These are phyloP conservation scores for Willisornis vidua DNA, from an alignment of 2,113 vertebrate genomes.

Conservation along the genomic window DNA sequence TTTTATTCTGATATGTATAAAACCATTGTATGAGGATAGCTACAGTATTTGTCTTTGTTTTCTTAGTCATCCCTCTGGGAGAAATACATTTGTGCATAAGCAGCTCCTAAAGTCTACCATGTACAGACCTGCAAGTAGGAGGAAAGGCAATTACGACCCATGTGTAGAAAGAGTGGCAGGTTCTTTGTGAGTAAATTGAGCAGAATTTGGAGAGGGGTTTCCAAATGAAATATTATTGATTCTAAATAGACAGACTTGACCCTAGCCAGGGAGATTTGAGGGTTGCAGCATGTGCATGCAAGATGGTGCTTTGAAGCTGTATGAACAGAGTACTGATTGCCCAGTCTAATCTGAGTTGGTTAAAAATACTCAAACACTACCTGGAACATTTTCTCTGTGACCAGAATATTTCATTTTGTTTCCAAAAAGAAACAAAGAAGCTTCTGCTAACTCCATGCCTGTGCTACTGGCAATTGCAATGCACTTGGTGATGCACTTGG, in stretches of 20 bases:
- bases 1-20: neutral
- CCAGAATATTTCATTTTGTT: neutral
- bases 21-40: neutral
- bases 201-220: neutral
- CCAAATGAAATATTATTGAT: neutral
- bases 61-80: neutral
- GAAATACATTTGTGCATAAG: neutral
- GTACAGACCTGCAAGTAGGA: neutral
- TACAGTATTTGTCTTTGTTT: neutral
- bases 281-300: neutral
- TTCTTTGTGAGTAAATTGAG: neutral
- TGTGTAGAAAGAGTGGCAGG: neutral
- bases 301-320: neutral
- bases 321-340: neutral
- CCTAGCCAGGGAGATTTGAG: neutral
- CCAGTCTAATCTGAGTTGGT: neutral
- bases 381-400: neutral
- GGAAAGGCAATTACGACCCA: neutral
- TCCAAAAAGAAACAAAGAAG: neutral
- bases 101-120: neutral
- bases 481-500: neutral
- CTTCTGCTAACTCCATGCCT: neutral
- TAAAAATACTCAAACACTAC: neutral
- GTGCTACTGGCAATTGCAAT: neutral
- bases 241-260: neutral